These are phyloP conservation scores for Thomomys bottae DNA, from an alignment of 2,113 vertebrate species.

Conservation along the genomic window DNA sequence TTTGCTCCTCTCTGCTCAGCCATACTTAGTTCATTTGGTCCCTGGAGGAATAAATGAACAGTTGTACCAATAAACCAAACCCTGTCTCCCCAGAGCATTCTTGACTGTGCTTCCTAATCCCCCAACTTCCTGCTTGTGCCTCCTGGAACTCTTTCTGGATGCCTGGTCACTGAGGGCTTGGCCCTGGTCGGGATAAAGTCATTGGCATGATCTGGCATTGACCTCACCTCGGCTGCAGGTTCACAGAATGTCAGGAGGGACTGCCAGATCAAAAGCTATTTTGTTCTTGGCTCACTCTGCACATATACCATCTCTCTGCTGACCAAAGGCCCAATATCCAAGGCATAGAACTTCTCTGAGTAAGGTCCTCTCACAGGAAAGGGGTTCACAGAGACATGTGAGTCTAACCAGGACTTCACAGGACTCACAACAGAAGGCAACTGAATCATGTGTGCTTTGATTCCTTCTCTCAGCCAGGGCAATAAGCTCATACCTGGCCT, in stretches of 20 bases:
- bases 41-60: not conserved
- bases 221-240: not conserved
- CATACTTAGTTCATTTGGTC: not conserved
- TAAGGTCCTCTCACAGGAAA: not conserved
- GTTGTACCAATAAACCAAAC: not conserved
- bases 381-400: not conserved
- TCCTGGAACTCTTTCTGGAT: conserved; percentile 20
- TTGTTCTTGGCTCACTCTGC: conserved; percentile 16
- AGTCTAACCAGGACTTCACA: not conserved
- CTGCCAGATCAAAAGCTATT: not conserved
- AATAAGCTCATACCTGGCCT: not conserved
- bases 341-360: not conserved
- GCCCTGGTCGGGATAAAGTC: not conserved
- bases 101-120: not conserved
- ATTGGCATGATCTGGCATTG: not conserved
- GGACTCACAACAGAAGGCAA: not conserved
- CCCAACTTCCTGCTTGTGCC: not conserved
- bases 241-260: not conserved
- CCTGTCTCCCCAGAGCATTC: not conserved
- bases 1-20: not conserved
- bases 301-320: not conserved
- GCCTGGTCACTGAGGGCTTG: not conserved
- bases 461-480: not conserved
- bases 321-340: not conserved
- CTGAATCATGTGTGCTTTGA: not conserved